Evolutionary conservation across 2,797 vertebrate genomes (phyloP), one percentile per base, ranked within the genome.

Genomic region (Lagodon rhomboides): DNA sequence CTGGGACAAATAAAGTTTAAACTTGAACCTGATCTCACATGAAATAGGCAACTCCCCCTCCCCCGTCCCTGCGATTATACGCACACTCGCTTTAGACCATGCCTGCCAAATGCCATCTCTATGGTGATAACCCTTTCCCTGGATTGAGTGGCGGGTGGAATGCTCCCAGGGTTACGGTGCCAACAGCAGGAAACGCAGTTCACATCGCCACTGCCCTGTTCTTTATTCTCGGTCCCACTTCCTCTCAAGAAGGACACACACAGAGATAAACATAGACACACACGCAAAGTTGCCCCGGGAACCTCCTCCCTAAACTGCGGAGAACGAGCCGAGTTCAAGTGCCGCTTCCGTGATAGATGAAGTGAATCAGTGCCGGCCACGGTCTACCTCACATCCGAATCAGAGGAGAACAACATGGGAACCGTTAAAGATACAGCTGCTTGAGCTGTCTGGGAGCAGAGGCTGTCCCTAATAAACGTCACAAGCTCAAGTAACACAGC

Each of bases 51-150:
- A 22, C 27, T n/a, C 59, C 25, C 56, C 61, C 53, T 25, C 30
- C 73, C 68, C 41, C 68, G 22, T 60, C 74, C 53, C 58, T 68
- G 70, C 61, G 68, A 80, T 83, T 79, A 83, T 49, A 85, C 79
- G 83, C 79, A 73, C 76, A 82, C 74, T 46, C 67, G 77, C 63
- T 90, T 89, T 54, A 83, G 88, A 88, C 80, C 71, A 74, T 75
- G 76, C 87, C 78, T 87, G 87, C 89, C 92, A 93, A 94, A 94
- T 94, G 91, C 92, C 86, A 92, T 95, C 92, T 82, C 92, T 89
- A 93, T 93, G 92, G 94, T 6, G 64, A 94, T 93, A 92, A 94
- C 91, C 91, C 93, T 93, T 94, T 92, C 92, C 94, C 93, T 94
- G 93, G 93, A 92, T 86, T 86, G 89, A 87, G 84, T 84, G 80